Evolutionary conservation across 2,888 invertebrate species (phyloP), one percentile per base, ranked within the genome.

Genomic region (Hipparchia semele): DNA sequence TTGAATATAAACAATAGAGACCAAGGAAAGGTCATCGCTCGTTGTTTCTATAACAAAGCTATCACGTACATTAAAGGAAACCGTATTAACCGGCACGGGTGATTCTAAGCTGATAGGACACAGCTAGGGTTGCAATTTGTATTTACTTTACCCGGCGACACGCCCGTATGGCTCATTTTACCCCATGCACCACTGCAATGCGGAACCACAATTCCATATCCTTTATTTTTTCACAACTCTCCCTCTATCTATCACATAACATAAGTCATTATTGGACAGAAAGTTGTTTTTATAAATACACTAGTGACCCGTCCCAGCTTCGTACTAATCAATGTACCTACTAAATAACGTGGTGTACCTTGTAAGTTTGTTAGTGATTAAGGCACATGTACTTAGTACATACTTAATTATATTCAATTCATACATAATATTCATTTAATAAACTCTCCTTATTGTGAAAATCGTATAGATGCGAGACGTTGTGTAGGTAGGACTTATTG

Each of bases 171-270:
- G 61, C 62, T 54, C 53, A 61, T 68, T 23, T 60, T 60, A 60
- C 68, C 69, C 69, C 62, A 70, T 61, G 51, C 61, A 58, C n/a
- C 10, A 70, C 69, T 70, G 69, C 69, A 70, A 61, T 70, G 69
- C 69, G 61, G 13, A 58, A 13, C 56, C 8, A 56, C 7, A 56
- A 56, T 23, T 58, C n/a, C 5, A 7, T 53, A 53, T 4, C 10
- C 7, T 56, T 2, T 58, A 23, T n/a, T 58, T 58, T 23, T 58
- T 23, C 56, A 56, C 6, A 54, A n/a, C 54, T 12, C 4, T 3
- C n/a, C n/a, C n/a, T 2, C 12, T 53, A 53, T 10, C 10, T 0
- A 53, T 53, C 23, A 53, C 51, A 53, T 4, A n/a, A 53, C 51
- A 53, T 39, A 5, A 39, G 5, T 39, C 39, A 39, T 39, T 39